A percentile compares a stretch with the other conserved stretches of the same genome.
phyloP scores from a whole-genome alignment of 2,113 vertebrate genomes.

The Scartelaos histophorus region DNA sequence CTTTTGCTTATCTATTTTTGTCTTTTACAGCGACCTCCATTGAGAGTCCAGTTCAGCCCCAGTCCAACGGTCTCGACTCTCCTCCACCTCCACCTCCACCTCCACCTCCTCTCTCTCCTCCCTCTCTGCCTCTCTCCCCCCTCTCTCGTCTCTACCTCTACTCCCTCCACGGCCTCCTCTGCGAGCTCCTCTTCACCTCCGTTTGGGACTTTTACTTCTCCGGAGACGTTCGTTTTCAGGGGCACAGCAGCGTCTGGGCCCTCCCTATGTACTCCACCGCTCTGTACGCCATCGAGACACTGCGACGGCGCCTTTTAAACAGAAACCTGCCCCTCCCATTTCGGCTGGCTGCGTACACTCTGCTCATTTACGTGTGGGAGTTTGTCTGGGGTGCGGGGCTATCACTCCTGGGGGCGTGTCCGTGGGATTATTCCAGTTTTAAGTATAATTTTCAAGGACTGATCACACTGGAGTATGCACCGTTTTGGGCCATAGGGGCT shows the following conservation, averaged over 20 bases:
- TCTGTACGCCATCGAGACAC: conserved; percentile 71
- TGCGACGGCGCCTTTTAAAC: conserved; percentile 56
- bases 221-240: conserved; percentile 65
- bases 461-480: conserved; percentile 77
- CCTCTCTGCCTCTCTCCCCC: conserved; percentile 37
- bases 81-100: neutral
- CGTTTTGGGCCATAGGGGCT: conserved; percentile 71
- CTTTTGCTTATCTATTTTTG: neutral
- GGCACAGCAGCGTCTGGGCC: conserved; percentile 77
- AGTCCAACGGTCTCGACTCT: neutral
- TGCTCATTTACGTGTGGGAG: conserved; percentile 78
- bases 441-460: conserved; percentile 72
- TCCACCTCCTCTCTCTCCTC: conserved; percentile 34
- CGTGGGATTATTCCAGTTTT: conserved; percentile 79
- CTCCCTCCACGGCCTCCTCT: conserved; percentile 76
- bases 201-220: conserved; percentile 65
- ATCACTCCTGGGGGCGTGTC: conserved; percentile 71
- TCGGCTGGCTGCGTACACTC: conserved; percentile 65
- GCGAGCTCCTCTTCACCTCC: conserved; percentile 78
- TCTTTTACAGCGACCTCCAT: conserved; percentile 33
- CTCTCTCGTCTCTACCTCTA: conserved; percentile 73
- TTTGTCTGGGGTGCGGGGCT: conserved; percentile 73
- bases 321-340: conserved; percentile 45
- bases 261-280: conserved; percentile 77
- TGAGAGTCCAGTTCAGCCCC: conserved; percentile 1